Percentiles rank a stretch among this genome's conserved stretches.
phyloP scores from a whole-genome alignment of 2,888 invertebrate genomes.

The Lamellibrachia satsuma region DNA sequence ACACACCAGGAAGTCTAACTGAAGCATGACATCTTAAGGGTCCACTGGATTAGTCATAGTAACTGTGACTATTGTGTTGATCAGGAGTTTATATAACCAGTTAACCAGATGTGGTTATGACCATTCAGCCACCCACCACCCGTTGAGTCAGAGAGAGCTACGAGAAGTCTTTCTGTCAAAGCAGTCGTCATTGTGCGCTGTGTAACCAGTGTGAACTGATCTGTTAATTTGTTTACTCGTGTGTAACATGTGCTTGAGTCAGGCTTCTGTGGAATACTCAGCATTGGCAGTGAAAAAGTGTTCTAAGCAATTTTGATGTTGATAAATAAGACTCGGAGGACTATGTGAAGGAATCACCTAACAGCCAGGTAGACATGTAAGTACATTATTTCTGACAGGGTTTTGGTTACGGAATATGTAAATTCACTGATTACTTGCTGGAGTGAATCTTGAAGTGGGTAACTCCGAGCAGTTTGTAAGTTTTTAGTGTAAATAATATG shows the following conservation, averaged over 20 bases:
- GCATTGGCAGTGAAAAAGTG: not conserved
- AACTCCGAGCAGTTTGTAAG: too few relatives aligned
- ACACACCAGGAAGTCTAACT: too few relatives aligned
- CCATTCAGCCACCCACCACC: too few relatives aligned
- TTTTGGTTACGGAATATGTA: not conserved
- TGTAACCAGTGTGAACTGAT: not conserved
- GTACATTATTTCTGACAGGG: not conserved
- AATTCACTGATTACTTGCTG: not conserved
- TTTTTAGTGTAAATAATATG: too few relatives aligned
- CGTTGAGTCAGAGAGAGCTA: not conserved
- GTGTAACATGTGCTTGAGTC: not conserved
- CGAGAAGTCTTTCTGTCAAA: not conserved
- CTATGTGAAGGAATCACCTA: not conserved
- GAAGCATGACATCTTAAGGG: not conserved
- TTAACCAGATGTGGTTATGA: too few relatives aligned
- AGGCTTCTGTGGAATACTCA: not conserved
- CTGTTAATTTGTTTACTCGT: not conserved
- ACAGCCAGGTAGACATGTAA: not conserved
- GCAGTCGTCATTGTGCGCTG: not conserved
- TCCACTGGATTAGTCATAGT: not conserved
- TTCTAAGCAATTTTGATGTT: not conserved
- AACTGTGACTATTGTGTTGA: too few relatives aligned
- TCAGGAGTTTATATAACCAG: too few relatives aligned
- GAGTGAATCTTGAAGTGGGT: not conserved
- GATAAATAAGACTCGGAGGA: not conserved